Evolutionary conservation across 2,888 invertebrate genomes (phyloP).

Genomic region (Criorhina ranunculi): DNA sequence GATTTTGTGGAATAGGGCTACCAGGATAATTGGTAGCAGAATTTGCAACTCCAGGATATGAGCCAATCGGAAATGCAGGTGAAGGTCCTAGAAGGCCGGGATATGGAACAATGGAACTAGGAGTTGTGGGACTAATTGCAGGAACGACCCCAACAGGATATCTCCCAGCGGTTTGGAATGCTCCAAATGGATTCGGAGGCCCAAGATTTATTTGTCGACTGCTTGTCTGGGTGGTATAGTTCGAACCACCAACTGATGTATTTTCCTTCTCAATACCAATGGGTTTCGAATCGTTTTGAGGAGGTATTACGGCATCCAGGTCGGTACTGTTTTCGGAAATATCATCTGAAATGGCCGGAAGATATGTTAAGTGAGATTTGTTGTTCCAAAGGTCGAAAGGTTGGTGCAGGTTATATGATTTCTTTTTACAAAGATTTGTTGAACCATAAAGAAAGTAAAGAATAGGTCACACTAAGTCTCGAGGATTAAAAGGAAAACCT

Average conservation of each 20-base stretch:
- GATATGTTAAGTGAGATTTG: background rate
- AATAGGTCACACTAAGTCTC: too few species aligned
- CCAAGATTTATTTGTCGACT: slow-evolving; percentile 30
- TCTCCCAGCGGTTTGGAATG: background rate
- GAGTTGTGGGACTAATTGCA: background rate
- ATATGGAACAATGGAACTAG: background rate
- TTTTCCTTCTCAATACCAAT: slow-evolving; percentile 3
- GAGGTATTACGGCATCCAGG: background rate
- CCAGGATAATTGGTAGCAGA: background rate
- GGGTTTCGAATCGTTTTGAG: background rate
- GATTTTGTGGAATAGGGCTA: background rate
- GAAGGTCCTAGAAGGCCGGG: slow-evolving; percentile 16
- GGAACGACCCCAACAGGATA: slow-evolving; percentile 1
- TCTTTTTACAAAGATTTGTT: too few species aligned
- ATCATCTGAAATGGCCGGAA: slow-evolving; percentile 57
- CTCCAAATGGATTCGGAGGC: slow-evolving; percentile 8
- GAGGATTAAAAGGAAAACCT: too few species aligned
- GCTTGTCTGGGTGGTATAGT: slow-evolving; percentile 2
- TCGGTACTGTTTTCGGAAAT: slow-evolving; percentile 34
- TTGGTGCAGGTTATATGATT: background rate
- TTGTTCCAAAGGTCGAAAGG: background rate
- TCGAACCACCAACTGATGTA: background rate
- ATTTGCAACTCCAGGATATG: slow-evolving; percentile 6
- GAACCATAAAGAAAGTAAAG: too few species aligned
- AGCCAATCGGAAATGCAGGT: background rate